phyloP scores from a whole-genome alignment of 2,888 invertebrate species.

The Xestia c-nigrum region DNA sequence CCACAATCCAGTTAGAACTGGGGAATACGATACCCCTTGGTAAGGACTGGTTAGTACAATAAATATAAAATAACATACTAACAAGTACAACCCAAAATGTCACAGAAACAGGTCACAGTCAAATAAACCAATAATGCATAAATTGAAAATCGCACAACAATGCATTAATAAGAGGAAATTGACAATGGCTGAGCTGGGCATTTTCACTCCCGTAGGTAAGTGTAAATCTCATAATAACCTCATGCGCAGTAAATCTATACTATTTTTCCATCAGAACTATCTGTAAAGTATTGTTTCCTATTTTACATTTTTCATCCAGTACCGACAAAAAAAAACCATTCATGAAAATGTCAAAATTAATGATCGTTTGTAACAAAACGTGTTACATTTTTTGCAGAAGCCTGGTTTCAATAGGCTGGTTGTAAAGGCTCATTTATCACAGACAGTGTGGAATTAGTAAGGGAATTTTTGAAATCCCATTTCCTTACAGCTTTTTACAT shows the following conservation, averaged over 20 bases:
- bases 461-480: neutral
- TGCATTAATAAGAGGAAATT: neutral
- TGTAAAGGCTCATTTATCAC: conserved; percentile 20
- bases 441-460: conserved; percentile 1
- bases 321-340: neutral
- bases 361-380: neutral
- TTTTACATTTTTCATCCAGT: neutral
- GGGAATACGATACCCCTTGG: neutral
- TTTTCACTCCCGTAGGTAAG: neutral
- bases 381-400: neutral
- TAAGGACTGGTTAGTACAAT: neutral
- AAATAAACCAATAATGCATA: neutral
- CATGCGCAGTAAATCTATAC: neutral
- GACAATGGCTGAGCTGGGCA: neutral
- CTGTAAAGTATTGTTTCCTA: neutral
- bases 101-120: neutral
- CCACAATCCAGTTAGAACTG: neutral
- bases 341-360: conserved; percentile 5
- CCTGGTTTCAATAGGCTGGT: neutral
- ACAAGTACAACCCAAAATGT: neutral
- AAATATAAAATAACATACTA: neutral
- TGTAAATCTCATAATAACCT: conserved; percentile 7
- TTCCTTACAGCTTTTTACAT: conserved; percentile 1
- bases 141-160: neutral
- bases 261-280: neutral